Evolutionary conservation across 2,797 vertebrate species (phyloP).

Genomic region (Poecilia velifera): DNA sequence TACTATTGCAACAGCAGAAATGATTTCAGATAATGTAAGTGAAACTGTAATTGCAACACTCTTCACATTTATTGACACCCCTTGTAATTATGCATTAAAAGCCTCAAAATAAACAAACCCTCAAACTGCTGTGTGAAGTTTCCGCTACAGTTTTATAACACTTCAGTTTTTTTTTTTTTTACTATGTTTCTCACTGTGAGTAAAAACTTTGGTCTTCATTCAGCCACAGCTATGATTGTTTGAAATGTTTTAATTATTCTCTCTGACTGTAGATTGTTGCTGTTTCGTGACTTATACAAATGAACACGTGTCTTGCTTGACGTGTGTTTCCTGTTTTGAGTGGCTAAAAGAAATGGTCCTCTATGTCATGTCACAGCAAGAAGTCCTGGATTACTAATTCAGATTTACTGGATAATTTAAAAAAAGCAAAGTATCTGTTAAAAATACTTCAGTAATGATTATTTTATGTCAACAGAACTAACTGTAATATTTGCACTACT

Average conservation of each 20-base stretch:
- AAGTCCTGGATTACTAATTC: not conserved
- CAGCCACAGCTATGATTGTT: not conserved
- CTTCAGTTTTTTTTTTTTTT: not conserved
- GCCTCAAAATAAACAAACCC: not conserved
- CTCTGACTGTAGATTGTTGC: not conserved
- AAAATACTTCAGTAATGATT: not conserved
- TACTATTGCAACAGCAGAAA: not conserved
- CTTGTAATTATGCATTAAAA: not conserved
- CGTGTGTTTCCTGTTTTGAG: not conserved
- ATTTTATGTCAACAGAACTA: not conserved
- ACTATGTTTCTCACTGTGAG: not conserved
- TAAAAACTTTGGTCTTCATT: not conserved
- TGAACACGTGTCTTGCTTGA: not conserved
- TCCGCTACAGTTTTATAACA: not conserved
- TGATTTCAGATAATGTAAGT: not conserved
- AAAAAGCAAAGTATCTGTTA: not conserved
- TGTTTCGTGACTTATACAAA: not conserved
- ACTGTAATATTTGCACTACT: not conserved
- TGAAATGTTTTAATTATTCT: not conserved
- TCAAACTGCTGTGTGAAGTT: not conserved
- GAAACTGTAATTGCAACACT: not conserved
- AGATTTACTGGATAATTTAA: not conserved
- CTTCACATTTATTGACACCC: not conserved
- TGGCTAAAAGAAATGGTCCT: not conserved
- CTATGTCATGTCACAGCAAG: not conserved